Base-by-base conservation (phyloP, 2,797 vertebrate genomes). In the Cynopterus sphinx region DNA sequence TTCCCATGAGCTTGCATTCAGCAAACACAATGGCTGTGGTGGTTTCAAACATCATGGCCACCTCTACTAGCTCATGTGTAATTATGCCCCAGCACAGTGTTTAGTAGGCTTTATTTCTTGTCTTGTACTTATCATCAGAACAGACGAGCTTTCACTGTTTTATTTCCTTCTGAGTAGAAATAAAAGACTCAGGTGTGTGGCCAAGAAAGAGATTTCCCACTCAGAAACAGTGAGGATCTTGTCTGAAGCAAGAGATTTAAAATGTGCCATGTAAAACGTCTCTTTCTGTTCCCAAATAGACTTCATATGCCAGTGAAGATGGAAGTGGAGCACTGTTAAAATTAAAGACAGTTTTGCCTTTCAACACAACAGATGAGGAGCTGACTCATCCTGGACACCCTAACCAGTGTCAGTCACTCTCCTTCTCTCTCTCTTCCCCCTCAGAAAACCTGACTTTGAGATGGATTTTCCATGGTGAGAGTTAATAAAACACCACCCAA, bases 341-440 rank as follows among this genome's bases (percentile, higher is more conserved):
- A 97, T 98, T 96, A 97, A 97, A 97, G 95, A 96, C 97, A 97
- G 96, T 97, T 97, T 96, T 93, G 94, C 46, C 95, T 97, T 97
- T 97, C 94, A 91, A 87, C 75, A 70, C 95, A 96, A 53, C 97
- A 95, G 94, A 96, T 85, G 79, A 96, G 91, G n/a, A 41, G 67
- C 92, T 96, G 97, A 97, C 93, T 98, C 97, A 97, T 74, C 77
- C 49, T 0, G 57, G 90, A 77, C 85, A 97, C 74, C 86, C 95
- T 87, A 65, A 77, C 91, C 96, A 95, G 88, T 68, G n/a, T 78
- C 49, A 46, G n/a, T 78, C 49, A 46, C 77, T 55, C 61, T 82
- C 33, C 87, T n/a, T 70, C 28, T 53, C 70, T 59, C 61, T 59
- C 65, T 41, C 19, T 71, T 28, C 61, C 55, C 55, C 49, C 75